Percentiles rank a stretch among this genome's conserved stretches.
Evolutionary conservation across 2,888 invertebrate species (phyloP).

Genomic region (Poecilus cupreus): DNA sequence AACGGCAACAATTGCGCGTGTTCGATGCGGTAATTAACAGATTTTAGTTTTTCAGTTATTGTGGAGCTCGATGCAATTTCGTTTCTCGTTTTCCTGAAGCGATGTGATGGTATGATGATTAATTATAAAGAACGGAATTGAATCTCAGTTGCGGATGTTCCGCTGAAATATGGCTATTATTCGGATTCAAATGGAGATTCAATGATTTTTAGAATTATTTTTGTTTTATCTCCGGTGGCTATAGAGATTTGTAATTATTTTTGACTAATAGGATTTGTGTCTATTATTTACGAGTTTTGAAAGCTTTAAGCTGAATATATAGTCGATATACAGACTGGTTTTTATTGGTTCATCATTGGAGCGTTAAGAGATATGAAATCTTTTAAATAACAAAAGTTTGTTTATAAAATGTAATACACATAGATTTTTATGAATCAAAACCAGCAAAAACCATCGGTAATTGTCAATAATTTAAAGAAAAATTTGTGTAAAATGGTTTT

Average conservation of each 20-base stretch:
- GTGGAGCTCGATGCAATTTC: slow-evolving; percentile 32
- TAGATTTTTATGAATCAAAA: too few species aligned
- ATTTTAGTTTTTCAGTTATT: slow-evolving; percentile 42
- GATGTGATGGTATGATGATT: slow-evolving; percentile 29
- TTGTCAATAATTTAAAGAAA: too few species aligned
- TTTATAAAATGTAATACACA: too few species aligned
- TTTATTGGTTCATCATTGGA: too few species aligned
- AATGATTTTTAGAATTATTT: background rate
- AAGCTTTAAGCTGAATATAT: too few species aligned
- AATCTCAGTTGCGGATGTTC: slow-evolving; percentile 4
- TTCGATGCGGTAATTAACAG: slow-evolving; percentile 42
- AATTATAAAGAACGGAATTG: slow-evolving; percentile 22
- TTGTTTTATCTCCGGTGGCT: background rate
- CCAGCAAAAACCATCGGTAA: too few species aligned
- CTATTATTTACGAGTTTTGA: too few species aligned
- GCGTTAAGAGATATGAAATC: too few species aligned
- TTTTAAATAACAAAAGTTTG: too few species aligned
- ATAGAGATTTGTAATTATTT: background rate
- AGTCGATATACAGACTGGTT: too few species aligned
- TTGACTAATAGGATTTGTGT: too few species aligned
- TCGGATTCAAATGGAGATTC: background rate
- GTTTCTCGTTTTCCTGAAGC: slow-evolving; percentile 28
- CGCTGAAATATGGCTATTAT: slow-evolving; percentile 4
- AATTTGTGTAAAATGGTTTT: too few species aligned
- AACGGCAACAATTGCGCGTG: slow-evolving; percentile 1